Base-by-base conservation (phyloP, 2,888 invertebrate genomes). In the Neoaliturus tenellus region DNA sequence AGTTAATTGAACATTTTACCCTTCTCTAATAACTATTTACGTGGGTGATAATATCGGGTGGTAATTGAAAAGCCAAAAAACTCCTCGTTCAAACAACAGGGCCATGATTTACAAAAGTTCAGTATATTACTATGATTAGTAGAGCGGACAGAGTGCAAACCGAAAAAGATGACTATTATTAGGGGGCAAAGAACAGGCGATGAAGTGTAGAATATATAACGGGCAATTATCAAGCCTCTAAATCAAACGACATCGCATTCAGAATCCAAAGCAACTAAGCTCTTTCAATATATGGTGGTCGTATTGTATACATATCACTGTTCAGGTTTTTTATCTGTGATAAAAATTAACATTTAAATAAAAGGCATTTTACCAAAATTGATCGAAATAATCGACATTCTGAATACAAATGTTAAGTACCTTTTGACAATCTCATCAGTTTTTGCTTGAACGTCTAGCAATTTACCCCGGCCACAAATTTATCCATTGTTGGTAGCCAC, bases 201-300 rank as follows among this genome's bases (percentile, higher is more conserved):
- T 62, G 62, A 62, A 62, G 62, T 62, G 62, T 62, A 17, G 62
- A 62, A 62, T 62, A 62, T 31, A 62, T 62, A 62, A 28, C 62
- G 62, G 62, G 25, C 62, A 62, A 62, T 62, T 62, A 62, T 17
- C 62, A 10, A 31, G 3, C 8, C 28, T 31, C 62, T 62, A 28
- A 31, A 62, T 62, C 62, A 62, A 28, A 62, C 62, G 62, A 62
- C 62, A 31, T 23, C 10, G 20, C 51, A 1, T 10, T 51, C 20
- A 6, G 6, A 51, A 23, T 51, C 51, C 62, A 62, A 31, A 62
- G 28, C 62, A 62, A 62, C 31, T 1, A 23, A 55, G 12, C n/a
- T 17, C 28, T 62, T 62, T 62, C 28, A 28, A 23, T 51, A 23
- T 51, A 10, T 51, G 17, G 44, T 14, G 44, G 17, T 14, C 44